Base-by-base conservation (phyloP, 2,797 vertebrate genomes). In the Sebastes kiyomatsui region DNA sequence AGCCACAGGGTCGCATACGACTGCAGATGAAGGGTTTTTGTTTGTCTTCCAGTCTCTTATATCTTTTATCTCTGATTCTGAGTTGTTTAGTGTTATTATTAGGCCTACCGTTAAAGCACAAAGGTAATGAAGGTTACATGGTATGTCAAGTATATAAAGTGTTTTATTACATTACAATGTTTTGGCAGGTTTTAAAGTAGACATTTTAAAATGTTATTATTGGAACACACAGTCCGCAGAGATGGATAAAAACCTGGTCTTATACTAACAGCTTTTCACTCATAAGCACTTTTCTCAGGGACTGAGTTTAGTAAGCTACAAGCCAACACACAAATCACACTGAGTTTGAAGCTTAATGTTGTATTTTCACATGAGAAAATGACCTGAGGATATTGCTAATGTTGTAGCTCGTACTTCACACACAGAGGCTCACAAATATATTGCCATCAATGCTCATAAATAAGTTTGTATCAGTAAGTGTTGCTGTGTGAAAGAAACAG, bases 331-430 rank as follows among this genome's bases (percentile, higher is more conserved):
- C 49, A 64, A 70, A 67, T 64, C 35, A 35, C 10, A 69, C 1
- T 35, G 16, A 56, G 30, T 52, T 23, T 64, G 64, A 80, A 42
- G 1, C 35, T 7, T 12, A 46, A 72, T 46, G 25, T 1, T 66
- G 65, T 59, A 60, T 38, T 68, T 72, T 76, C 72, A 62, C 54
- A 28, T 79, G 67, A 82, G 74, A 79, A 79, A 78, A 38, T 52
- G 22, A 52, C 32, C 18, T 32, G 61, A 42, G 70, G 60, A 67
- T 61, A 46, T 55, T 74, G 30, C 9, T 52, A 28, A 18, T 77
- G 8, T 56, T 74, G 68, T 20, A 23, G 16, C 49, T 7, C 55
- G 25, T 27, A 62, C 3, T 28, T 46, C 49, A 64, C 27, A 32
- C 22, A 30, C 22, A 7, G 5, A 35, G 7, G 20, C 62, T 28